A percentile compares a stretch with the other conserved stretches of the same genome.
These are phyloP conservation scores for Philereme vetulata DNA, from an alignment of 2,888 invertebrate genomes.

Conservation along the genomic window DNA sequence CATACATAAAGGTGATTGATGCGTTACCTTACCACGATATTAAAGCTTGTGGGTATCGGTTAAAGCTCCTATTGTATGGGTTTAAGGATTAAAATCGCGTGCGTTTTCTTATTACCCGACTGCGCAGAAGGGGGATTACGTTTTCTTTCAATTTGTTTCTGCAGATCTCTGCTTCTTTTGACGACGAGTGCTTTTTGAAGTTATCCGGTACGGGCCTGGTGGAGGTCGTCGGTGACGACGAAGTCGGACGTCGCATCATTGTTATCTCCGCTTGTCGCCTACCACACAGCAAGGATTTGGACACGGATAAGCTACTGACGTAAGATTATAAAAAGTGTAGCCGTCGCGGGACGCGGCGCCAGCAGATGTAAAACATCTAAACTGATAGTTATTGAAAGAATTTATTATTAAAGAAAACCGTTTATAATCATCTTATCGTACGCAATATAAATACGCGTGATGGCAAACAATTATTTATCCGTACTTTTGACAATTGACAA, in stretches of 20 bases:
- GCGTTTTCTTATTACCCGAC: too few relatives aligned
- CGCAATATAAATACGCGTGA: too few relatives aligned
- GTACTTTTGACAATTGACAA: too few relatives aligned
- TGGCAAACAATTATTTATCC: too few relatives aligned
- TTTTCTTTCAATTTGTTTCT: conserved; percentile 4
- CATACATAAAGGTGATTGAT: conserved; percentile 5
- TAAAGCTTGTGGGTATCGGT: background rate
- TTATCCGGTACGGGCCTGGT: conserved; percentile 69
- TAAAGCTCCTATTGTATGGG: too few relatives aligned
- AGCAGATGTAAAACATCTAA: too few relatives aligned
- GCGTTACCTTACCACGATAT: background rate
- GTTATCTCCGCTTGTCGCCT: conserved; percentile 95
- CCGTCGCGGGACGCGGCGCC: too few relatives aligned
- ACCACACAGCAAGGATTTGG: conserved; percentile 90
- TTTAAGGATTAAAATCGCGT: too few relatives aligned
- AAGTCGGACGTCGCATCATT: conserved; percentile 95
- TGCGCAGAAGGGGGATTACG: background rate
- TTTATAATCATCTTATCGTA: too few relatives aligned
- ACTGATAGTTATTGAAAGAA: too few relatives aligned
- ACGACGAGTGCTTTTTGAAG: conserved; percentile 62
- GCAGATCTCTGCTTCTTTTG: conserved; percentile 60
- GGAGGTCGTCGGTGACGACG: conserved; percentile 86
- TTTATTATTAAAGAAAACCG: too few relatives aligned
- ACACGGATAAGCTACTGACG: conserved; percentile 81
- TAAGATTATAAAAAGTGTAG: conserved; percentile 35